Conservation (phyloP, 2,888 invertebrate species). For the Heliothis peltigera region DNA sequence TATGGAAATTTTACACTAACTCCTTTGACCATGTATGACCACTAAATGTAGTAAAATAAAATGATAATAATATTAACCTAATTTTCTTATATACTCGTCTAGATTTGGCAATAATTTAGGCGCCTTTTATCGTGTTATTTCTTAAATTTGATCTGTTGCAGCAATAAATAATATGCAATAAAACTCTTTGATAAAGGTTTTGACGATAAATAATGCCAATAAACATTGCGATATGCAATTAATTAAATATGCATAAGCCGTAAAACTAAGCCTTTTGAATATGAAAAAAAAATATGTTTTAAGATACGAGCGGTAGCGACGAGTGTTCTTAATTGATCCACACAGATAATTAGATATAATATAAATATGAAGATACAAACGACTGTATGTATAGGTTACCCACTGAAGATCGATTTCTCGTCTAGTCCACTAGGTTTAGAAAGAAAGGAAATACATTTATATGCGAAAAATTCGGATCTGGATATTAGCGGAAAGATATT, state of each 20-base stretch:
- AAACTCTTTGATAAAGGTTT: slow-evolving; percentile 63
- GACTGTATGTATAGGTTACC: too few species aligned
- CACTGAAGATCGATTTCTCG: too few species aligned
- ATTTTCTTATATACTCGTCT: slow-evolving; percentile 12
- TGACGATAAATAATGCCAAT: slow-evolving; percentile 67
- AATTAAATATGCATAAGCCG: slow-evolving; percentile 74
- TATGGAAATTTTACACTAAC: neutral
- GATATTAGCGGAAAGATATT: too few species aligned
- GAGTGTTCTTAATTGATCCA: too few species aligned
- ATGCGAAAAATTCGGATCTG: too few species aligned
- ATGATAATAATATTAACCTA: slow-evolving; percentile 5
- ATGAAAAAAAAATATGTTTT: slow-evolving; percentile 43
- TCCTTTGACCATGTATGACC: neutral
- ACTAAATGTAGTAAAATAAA: neutral
- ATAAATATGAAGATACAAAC: too few species aligned
- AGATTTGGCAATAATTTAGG: slow-evolving; percentile 27
- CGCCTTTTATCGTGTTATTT: slow-evolving; percentile 39
- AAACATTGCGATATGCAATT: slow-evolving; percentile 70
- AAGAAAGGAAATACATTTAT: too few species aligned
- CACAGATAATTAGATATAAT: too few species aligned
- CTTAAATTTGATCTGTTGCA: slow-evolving; percentile 23
- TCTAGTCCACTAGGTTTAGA: too few species aligned
- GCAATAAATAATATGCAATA: slow-evolving; percentile 58
- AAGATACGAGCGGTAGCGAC: slow-evolving; percentile 54
- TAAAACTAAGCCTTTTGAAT: slow-evolving; percentile 71